Conservation (phyloP, 2,113 vertebrate genomes). For the Typhlomys cinereus region DNA sequence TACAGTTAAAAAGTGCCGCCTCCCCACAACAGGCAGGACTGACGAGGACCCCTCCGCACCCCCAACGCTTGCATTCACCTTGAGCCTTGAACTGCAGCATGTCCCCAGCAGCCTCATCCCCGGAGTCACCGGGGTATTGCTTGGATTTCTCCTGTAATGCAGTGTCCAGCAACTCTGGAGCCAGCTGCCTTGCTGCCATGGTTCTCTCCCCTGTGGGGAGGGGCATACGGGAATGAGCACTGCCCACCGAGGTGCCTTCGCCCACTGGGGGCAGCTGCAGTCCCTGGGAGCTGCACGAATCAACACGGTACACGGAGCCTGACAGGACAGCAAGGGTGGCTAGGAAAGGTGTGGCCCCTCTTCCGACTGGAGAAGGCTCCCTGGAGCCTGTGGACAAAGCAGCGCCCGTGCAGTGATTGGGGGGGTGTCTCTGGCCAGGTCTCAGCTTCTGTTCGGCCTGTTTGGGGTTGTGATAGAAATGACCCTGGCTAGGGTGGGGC, state of each 20-base stretch:
- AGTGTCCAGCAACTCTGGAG: conserved; percentile 82
- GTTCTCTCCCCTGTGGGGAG: conserved; percentile 41
- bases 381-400: too few species aligned
- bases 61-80: conserved; percentile 66
- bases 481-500: too few species aligned
- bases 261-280: too few species aligned
- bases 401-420: neutral
- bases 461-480: neutral
- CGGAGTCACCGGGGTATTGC: conserved; percentile 78
- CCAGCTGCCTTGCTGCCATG: conserved; percentile 85
- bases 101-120: conserved; percentile 70
- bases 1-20: too few species aligned
- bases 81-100: conserved; percentile 79
- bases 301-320: too few species aligned
- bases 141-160: conserved; percentile 85
- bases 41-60: neutral
- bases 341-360: too few species aligned
- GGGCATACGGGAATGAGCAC: neutral
- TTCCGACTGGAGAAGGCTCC: too few species aligned
- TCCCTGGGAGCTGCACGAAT: too few species aligned
- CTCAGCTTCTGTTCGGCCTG: neutral
- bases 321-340: too few species aligned
- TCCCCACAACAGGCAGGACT: too few species aligned
- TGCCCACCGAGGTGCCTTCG: too few species aligned
- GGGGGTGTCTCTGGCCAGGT: neutral